These are phyloP conservation scores for Hermaeophaga mercurialis DNA, from an alignment of 2,888 invertebrate genomes.

Conservation along the genomic window DNA sequence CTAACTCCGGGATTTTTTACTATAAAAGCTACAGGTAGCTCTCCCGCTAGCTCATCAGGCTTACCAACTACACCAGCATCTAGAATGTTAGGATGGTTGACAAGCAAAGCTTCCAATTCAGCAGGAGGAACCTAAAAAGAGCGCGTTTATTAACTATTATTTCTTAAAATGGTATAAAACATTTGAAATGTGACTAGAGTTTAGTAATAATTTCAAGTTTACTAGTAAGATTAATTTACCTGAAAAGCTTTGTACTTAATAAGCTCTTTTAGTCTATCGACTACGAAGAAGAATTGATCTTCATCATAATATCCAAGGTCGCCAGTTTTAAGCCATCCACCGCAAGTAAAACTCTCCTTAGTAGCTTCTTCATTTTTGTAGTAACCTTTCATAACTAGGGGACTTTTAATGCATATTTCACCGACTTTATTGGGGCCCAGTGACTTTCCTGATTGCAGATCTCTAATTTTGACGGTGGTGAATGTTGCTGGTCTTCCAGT, in stretches of 20 bases:
- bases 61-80: slow-evolving; percentile 83
- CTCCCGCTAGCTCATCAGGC: slow-evolving; percentile 74
- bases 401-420: slow-evolving; percentile 82
- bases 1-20: slow-evolving; percentile 64
- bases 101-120: slow-evolving; percentile 81
- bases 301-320: slow-evolving; percentile 83
- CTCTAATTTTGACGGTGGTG: slow-evolving; percentile 66
- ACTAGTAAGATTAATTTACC: too few relatives aligned
- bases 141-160: too few relatives aligned
- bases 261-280: slow-evolving; percentile 86
- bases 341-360: slow-evolving; percentile 65
- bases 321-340: slow-evolving; percentile 80
- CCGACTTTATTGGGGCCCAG: slow-evolving; percentile 71
- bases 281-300: slow-evolving; percentile 78
- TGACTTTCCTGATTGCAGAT: slow-evolving; percentile 65
- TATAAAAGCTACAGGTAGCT: slow-evolving; percentile 78
- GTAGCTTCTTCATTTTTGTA: slow-evolving; percentile 71
- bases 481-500: slow-evolving; percentile 68
- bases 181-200: too few relatives aligned
- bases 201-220: too few relatives aligned
- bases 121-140: slow-evolving; percentile 84
- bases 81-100: slow-evolving; percentile 71
- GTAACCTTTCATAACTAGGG: slow-evolving; percentile 72
- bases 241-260: slow-evolving; percentile 90
- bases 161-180: too few relatives aligned